phyloP scores from a whole-genome alignment of 1,140 invertebrate species.

The Diachasma alloeum region DNA sequence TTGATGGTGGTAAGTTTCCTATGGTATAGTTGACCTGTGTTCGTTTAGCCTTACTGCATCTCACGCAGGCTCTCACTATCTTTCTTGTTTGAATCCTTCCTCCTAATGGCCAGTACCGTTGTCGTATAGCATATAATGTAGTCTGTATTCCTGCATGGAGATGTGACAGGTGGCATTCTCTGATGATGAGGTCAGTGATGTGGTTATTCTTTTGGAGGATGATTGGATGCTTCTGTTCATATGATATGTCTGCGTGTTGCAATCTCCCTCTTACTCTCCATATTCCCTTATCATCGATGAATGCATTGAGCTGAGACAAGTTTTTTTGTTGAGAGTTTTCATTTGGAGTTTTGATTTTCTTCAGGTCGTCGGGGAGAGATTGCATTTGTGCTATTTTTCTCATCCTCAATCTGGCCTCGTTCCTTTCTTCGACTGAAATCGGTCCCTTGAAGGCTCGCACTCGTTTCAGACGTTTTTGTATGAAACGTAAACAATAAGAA shows the following conservation, averaged over 20 bases:
- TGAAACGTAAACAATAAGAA: too few relatives aligned
- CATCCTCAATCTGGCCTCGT: too few relatives aligned
- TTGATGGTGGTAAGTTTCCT: too few relatives aligned
- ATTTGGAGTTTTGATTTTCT: too few relatives aligned
- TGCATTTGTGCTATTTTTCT: too few relatives aligned
- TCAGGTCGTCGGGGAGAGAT: too few relatives aligned
- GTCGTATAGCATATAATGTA: constrained; percentile 31
- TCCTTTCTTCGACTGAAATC: too few relatives aligned
- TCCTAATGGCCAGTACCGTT: constrained; percentile 37
- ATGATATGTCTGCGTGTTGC: not conserved
- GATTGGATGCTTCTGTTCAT: constrained; percentile 34
- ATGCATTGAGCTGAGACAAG: not conserved
- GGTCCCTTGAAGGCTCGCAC: too few relatives aligned
- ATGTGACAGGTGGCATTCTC: constrained; percentile 33
- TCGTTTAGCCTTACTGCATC: constrained; percentile 30
- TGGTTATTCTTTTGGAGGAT: constrained; percentile 31
- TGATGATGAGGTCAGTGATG: constrained; percentile 34
- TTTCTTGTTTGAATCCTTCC: constrained; percentile 29
- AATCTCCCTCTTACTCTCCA: constrained; percentile 18
- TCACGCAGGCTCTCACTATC: constrained; percentile 31
- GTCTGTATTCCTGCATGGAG: constrained; percentile 43
- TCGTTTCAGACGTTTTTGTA: too few relatives aligned
- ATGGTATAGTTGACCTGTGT: too few relatives aligned
- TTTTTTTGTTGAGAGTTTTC: constrained; percentile 39
- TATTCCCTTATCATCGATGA: not conserved